Base-by-base conservation (phyloP, 64 coral and sea anemone species). In the Montipora sp. region DNA sequence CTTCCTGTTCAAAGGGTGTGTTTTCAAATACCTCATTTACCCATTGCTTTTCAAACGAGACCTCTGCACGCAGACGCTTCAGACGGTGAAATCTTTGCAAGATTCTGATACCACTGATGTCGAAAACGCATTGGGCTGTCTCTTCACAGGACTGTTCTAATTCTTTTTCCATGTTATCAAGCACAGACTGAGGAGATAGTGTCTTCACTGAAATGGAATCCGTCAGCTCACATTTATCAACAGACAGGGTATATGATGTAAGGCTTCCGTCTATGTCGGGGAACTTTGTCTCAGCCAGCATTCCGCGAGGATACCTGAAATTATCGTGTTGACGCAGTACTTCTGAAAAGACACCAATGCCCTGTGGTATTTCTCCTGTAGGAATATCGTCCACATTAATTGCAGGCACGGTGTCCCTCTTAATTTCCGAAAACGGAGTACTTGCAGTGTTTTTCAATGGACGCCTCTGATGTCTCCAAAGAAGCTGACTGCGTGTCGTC, bases 51-150 rank as follows among this genome's bases (percentile, higher is more conserved):
- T 85, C 82, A 61, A 85, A 85, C 10, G 21, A 60, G 57, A 85
- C 59, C 20, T 85, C 82, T 18, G 59, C 44, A 16, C 61, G 21
- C 47, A 85, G 58, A 23, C 22, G 57, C 58, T 85, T 85, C 16
- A 85, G 57, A 45, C 82, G 18, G 36, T 85, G 82, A 44, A 68
- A 85, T 24, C 82, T 68, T 85, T 85, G 7, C 58, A 85, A 57
- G 44, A 45, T 46, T 58, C 61, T 58, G 22, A 51, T 85, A 8
- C 82, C 82, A 27, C 0, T 44, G 20, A 67, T 85, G 27, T 85
- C 46, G 58, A 85, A 87, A 83, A 27, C 21, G 11, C 3, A 21
- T 60, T 36, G 63, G 8, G 79, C 21, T 58, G 51, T 9, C 19
- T 53, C 21, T 58, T 81, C 51, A 47, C 21, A 19, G 12, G 48